Evolutionary conservation across 1,140 invertebrate genomes (phyloP).

Genomic region (Neocloeon triangulifer): DNA sequence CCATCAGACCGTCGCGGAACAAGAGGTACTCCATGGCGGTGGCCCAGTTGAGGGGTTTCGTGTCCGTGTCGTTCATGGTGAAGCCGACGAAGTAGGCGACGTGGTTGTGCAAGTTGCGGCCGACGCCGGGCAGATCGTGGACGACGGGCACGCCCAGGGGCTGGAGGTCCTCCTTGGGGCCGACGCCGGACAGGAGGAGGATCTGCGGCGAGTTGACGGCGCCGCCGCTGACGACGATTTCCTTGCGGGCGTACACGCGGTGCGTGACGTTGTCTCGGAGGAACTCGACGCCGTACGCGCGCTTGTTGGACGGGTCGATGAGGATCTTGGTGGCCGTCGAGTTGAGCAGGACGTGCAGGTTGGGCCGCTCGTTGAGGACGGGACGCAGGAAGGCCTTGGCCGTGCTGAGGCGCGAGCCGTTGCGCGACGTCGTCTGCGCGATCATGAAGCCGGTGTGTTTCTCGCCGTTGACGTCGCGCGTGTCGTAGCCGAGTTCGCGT

Average conservation of each 20-base stretch:
- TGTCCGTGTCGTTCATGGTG: conserved; percentile 59
- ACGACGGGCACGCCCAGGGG: conserved; percentile 32
- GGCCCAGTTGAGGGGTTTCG: conserved; percentile 60
- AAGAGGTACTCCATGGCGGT: conserved; percentile 68
- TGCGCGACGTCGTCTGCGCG: conserved; percentile 66
- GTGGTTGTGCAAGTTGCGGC: conserved; percentile 72
- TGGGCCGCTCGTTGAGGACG: conserved; percentile 39
- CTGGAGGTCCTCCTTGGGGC: conserved; percentile 44
- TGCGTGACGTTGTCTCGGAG: conserved; percentile 14
- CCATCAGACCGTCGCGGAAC: conserved; percentile 65
- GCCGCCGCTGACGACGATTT: conserved; percentile 40
- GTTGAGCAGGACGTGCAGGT: conserved; percentile 55
- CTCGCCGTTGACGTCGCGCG: conserved; percentile 55
- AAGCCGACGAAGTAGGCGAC: conserved; percentile 56
- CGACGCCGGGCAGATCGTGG: conserved; percentile 60
- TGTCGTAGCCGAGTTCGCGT: conserved; percentile 38
- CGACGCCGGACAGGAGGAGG: conserved; percentile 61
- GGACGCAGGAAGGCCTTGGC: conserved; percentile 60
- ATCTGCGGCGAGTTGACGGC: conserved; percentile 63
- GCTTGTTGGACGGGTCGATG: conserved; percentile 39
- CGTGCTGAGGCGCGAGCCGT: conserved; percentile 62
- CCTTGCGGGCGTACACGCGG: conserved; percentile 28
- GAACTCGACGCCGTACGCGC: conserved; percentile 44
- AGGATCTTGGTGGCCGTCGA: conserved; percentile 45
- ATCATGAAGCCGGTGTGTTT: conserved; percentile 57